Evolutionary conservation across 2,797 vertebrate species (phyloP), one percentile per base, ranked within the genome.

Genomic region (Margarornis squamiger): DNA sequence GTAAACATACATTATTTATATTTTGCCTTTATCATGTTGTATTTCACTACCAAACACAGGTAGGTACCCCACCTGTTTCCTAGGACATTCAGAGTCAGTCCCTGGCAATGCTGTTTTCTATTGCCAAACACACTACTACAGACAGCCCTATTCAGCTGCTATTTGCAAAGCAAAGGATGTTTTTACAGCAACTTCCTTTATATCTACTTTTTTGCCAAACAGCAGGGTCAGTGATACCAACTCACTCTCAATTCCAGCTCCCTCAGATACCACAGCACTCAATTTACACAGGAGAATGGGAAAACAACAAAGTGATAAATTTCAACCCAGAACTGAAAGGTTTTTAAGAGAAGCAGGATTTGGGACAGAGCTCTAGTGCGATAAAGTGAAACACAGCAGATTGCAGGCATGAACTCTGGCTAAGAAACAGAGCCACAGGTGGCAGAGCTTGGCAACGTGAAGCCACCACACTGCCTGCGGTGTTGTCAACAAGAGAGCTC

Each of bases 351-450:
- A 67, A 84, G 26, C 0, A 2, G 43, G 63, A 58, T 71, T 38
- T 52, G 45, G 71, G 59, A 51, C 18, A 72, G 76, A 71, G 95
- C 79, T 96, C 76, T 20, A 38, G 79, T 81, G 82, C 12, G 36
- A 66, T 51, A 67, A 63, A 91, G 2, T 71, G 82, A 78, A 95
- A 84, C 91, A 91, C 63, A 86, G 74, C 95, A 94, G 95, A 95
- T 92, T 93, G 95, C 79, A 94, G 92, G 59, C 82, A 67, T 10
- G 70, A 91, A 86, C 85, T 78, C 92, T 96, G 96, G 90, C 95
- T 91, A 57, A 78, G 91, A 88, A 91, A 90, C 94, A 92, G 92
- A 96, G 95, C 91, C 82, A 90, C 93, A 92, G 94, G 95, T 88
- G 89, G 92, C 30, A 79, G 66, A 86, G 84, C 82, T 78, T 93